phyloP scores from a whole-genome alignment of 1,140 invertebrate species.

The Vanessa tameamea region DNA sequence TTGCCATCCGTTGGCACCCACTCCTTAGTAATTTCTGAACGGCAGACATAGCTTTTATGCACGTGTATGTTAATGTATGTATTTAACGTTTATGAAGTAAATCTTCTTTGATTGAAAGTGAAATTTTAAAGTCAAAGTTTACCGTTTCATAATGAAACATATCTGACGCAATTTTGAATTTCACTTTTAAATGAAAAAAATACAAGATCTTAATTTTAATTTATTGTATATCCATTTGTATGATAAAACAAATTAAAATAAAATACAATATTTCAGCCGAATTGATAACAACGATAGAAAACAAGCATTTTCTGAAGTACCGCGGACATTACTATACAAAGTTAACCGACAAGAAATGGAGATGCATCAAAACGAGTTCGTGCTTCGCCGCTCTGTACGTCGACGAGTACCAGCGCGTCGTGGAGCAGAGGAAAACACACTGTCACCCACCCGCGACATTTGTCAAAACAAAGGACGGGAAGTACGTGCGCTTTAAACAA shows the following conservation, averaged over 20 bases:
- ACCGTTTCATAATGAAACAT: too few species aligned
- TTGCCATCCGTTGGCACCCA: too few species aligned
- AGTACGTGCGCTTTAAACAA: background rate
- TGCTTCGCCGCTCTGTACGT: background rate
- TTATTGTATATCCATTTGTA: too few species aligned
- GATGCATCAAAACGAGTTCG: background rate
- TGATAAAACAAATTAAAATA: background rate
- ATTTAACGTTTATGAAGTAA: too few species aligned
- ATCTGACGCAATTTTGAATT: too few species aligned
- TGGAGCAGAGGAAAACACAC: background rate
- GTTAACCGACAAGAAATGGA: background rate
- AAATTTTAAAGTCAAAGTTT: too few species aligned
- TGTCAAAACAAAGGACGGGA: background rate
- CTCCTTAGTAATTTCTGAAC: too few species aligned
- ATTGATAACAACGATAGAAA: constrained; percentile 1
- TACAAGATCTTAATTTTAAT: too few species aligned
- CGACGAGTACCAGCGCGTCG: background rate
- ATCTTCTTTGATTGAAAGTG: too few species aligned
- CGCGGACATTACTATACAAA: background rate
- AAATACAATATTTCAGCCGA: background rate
- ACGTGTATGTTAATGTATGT: too few species aligned
- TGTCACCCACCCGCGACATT: background rate
- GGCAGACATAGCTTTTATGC: too few species aligned
- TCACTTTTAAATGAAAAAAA: too few species aligned
- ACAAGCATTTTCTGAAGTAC: constrained; percentile 4